Conservation (phyloP, 2,888 invertebrate species). For the Xylota sylvarum region DNA sequence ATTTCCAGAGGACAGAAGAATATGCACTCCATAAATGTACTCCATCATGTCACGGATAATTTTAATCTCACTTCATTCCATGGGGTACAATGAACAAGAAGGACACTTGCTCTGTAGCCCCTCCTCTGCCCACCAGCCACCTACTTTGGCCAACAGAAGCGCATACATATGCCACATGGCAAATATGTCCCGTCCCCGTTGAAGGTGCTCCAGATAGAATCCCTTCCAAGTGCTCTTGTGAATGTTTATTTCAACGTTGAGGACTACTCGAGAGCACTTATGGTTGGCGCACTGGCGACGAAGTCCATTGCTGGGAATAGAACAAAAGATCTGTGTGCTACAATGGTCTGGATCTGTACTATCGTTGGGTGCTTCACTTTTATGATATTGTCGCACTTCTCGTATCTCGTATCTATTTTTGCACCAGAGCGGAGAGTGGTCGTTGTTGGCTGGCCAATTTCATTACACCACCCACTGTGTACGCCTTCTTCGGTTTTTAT, state of each 20-base stretch:
- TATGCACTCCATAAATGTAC: conserved; percentile 64
- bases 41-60: conserved; percentile 76
- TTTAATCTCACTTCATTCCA: conserved; percentile 76
- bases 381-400: conserved; percentile 69
- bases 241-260: conserved; percentile 76
- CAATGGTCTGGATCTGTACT: conserved; percentile 65
- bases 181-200: conserved; percentile 43
- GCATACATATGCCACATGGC: neutral
- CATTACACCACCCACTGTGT: conserved; percentile 2
- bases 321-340: conserved; percentile 66
- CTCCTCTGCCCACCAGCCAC: neutral
- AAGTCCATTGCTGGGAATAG: conserved; percentile 65
- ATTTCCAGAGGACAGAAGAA: conserved; percentile 65
- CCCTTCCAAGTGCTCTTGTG: conserved; percentile 72
- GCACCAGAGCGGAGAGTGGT: neutral
- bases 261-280: conserved; percentile 67
- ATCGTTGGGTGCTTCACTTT: conserved; percentile 67
- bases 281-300: conserved; percentile 67
- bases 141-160: conserved; percentile 19
- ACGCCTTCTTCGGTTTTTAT: neutral
- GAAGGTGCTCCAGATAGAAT: conserved; percentile 72
- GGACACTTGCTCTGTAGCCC: conserved; percentile 41
- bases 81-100: conserved; percentile 64
- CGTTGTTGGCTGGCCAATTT: conserved; percentile 44
- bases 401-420: conserved; percentile 26